A percentile compares a stretch with the other conserved stretches of the same genome.
These are phyloP conservation scores for Malurus cyaneus DNA, from an alignment of 2,113 vertebrate genomes.

Conservation along the genomic window DNA sequence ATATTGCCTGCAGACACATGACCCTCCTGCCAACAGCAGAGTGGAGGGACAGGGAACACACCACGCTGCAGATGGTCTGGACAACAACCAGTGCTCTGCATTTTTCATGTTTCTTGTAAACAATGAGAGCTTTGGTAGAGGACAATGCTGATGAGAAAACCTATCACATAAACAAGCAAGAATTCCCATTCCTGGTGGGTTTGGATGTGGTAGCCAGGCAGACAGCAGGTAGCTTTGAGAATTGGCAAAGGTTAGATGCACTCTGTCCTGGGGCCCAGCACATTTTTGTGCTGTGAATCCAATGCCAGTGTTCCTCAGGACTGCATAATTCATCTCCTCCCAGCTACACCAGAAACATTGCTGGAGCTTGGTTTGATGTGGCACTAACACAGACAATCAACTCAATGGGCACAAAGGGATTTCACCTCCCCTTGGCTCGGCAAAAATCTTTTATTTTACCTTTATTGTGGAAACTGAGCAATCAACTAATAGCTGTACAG, in stretches of 20 bases:
- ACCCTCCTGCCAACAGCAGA: constrained; percentile 24
- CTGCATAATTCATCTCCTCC: neutral
- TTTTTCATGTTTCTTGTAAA: constrained; percentile 15
- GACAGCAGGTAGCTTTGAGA: constrained; percentile 12
- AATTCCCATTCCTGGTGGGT: neutral
- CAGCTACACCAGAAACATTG: neutral
- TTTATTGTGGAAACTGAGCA: neutral
- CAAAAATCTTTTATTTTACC: neutral
- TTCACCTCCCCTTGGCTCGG: neutral
- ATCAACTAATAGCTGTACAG: neutral
- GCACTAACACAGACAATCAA: fast-evolving
- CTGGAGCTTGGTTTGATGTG: neutral
- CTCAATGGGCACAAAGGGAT: neutral
- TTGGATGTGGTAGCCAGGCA: neutral
- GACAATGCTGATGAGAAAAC: neutral
- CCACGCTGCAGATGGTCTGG: constrained; percentile 49
- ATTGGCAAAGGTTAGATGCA: neutral
- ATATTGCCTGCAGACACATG: neutral
- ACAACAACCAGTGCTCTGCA: neutral
- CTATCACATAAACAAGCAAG: neutral
- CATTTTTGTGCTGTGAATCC: neutral
- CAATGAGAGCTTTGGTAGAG: neutral
- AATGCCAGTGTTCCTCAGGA: neutral
- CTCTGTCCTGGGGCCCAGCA: neutral
- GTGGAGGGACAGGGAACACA: neutral